Conservation (phyloP, 2,888 invertebrate genomes). For the Lottia scabra region DNA sequence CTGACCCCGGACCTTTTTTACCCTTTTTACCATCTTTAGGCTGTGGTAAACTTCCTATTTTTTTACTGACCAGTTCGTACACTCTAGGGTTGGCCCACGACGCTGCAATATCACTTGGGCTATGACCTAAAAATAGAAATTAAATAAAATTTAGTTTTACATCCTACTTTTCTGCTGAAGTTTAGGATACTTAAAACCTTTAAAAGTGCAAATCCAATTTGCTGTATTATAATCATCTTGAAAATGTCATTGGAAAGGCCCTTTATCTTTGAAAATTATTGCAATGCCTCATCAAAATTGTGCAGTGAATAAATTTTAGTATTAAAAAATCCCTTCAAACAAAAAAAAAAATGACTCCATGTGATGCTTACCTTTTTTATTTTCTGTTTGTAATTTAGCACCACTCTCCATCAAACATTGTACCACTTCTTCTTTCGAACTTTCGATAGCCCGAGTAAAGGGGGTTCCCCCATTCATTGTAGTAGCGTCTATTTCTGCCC, state of each 20-base stretch:
- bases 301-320: too few species aligned
- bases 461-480: slow-evolving; percentile 69
- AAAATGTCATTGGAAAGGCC: too few species aligned
- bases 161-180: too few species aligned
- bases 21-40: slow-evolving; percentile 54
- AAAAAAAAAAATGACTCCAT: background rate
- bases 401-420: slow-evolving; percentile 65
- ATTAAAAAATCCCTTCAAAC: background rate
- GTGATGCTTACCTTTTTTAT: slow-evolving; percentile 60
- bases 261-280: too few species aligned
- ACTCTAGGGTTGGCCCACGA: slow-evolving; percentile 66
- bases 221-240: too few species aligned
- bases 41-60: slow-evolving; percentile 64
- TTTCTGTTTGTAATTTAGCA: slow-evolving; percentile 65
- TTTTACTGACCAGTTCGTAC: slow-evolving; percentile 60
- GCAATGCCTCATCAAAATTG: too few species aligned
- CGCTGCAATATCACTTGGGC: slow-evolving; percentile 63
- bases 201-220: too few species aligned
- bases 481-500: slow-evolving; percentile 65
- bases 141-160: too few species aligned
- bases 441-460: slow-evolving; percentile 67
- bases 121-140: slow-evolving; percentile 50
- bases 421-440: slow-evolving; percentile 64
- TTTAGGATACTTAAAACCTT: too few species aligned
- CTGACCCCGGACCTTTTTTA: slow-evolving; percentile 43